Conservation (phyloP, 2,888 invertebrate genomes). For the Erebia epiphron region DNA sequence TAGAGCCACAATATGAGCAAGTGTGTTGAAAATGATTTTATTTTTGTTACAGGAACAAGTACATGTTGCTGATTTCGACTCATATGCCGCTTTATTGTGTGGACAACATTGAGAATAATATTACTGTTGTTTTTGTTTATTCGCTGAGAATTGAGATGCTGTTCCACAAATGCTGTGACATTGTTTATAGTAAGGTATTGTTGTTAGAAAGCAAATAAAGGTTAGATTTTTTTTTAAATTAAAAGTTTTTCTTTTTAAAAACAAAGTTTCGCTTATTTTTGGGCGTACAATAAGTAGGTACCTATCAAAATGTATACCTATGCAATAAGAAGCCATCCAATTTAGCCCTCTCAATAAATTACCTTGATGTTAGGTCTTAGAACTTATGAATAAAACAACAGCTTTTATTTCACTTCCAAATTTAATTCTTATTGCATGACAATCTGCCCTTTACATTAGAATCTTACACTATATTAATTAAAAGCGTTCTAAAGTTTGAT, state of each 20-base stretch:
- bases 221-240: background rate
- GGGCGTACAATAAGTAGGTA: too few species aligned
- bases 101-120: slow-evolving; percentile 19
- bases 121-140: background rate
- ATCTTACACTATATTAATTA: slow-evolving; percentile 52
- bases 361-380: background rate
- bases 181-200: too few species aligned
- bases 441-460: slow-evolving; percentile 54
- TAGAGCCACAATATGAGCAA: too few species aligned
- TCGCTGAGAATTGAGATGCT: too few species aligned
- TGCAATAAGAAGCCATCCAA: too few species aligned
- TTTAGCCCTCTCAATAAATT: too few species aligned
- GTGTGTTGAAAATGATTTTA: slow-evolving; percentile 5
- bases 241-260: too few species aligned
- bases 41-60: slow-evolving; percentile 85
- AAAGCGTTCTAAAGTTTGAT: slow-evolving; percentile 52
- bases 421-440: slow-evolving; percentile 70
- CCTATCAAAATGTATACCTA: too few species aligned
- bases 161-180: too few species aligned
- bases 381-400: slow-evolving; percentile 24
- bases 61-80: slow-evolving; percentile 85
- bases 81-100: slow-evolving; percentile 79
- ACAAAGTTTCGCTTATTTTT: too few species aligned
- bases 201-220: background rate
- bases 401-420: slow-evolving; percentile 55